A percentile compares a stretch with the other conserved stretches of the same genome.
Evolutionary conservation across 1,140 invertebrate genomes (phyloP).

Genomic region (Diabrotica virgifera): DNA sequence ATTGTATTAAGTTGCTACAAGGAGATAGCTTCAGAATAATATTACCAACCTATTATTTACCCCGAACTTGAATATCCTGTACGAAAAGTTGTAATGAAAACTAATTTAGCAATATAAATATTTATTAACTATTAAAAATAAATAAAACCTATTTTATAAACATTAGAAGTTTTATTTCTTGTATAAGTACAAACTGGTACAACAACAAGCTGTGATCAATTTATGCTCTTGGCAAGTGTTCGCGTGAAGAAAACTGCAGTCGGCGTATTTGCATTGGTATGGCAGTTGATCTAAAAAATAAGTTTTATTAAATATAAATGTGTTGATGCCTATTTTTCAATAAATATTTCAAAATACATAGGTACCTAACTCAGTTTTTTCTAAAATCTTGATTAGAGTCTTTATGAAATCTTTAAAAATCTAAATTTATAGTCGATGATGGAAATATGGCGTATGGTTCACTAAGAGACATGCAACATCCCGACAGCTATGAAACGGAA

Average conservation of each 20-base stretch:
- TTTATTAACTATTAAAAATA: slow-evolving; percentile 19
- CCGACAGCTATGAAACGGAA: too few species aligned
- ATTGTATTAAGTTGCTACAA: too few species aligned
- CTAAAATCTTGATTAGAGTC: too few species aligned
- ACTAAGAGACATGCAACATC: too few species aligned
- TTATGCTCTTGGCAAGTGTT: slow-evolving; percentile 69
- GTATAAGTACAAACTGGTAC: slow-evolving; percentile 50
- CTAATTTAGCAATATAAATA: slow-evolving; percentile 9
- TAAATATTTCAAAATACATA: not conserved
- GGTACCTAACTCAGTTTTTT: too few species aligned
- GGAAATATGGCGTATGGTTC: too few species aligned
- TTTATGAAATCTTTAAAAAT: not conserved
- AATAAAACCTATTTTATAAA: slow-evolving; percentile 22
- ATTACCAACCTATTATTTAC: too few species aligned
- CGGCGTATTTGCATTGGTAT: slow-evolving; percentile 61
- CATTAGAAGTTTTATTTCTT: slow-evolving; percentile 31
- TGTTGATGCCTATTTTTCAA: too few species aligned
- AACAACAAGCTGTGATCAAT: slow-evolving; percentile 70
- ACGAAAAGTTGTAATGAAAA: not conserved
- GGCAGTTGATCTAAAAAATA: slow-evolving; percentile 50
- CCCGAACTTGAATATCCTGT: not conserved
- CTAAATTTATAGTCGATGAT: not conserved
- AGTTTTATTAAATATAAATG: not conserved
- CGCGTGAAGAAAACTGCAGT: slow-evolving; percentile 70
- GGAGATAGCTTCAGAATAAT: too few species aligned